A percentile compares a stretch with the other conserved stretches of the same genome.
phyloP scores from a whole-genome alignment of 2,113 vertebrate species.

The Rana temporaria region DNA sequence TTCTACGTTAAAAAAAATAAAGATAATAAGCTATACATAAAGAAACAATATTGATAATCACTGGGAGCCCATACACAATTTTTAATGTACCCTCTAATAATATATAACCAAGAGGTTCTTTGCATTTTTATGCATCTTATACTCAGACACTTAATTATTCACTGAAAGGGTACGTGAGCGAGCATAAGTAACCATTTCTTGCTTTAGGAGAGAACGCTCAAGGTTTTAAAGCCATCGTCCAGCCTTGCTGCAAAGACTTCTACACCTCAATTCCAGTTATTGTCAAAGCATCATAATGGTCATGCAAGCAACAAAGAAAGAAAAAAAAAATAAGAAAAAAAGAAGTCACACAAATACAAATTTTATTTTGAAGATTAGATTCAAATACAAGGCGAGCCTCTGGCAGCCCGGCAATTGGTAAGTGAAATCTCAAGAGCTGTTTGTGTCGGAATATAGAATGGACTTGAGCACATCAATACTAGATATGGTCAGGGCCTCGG shows the following conservation, averaged over 20 bases:
- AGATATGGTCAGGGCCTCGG: constrained; percentile 53
- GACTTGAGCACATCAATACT: constrained; percentile 54
- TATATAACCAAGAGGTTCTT: neutral
- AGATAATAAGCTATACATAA: too few species aligned
- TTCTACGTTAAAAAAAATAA: too few species aligned
- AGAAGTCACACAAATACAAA: constrained; percentile 33
- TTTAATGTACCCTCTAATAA: neutral
- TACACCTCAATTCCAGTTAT: constrained; percentile 22
- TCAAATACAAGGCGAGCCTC: constrained; percentile 48
- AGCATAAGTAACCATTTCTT: neutral
- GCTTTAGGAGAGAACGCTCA: neutral
- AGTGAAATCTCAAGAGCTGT: constrained; percentile 55
- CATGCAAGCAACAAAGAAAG: constrained; percentile 1
- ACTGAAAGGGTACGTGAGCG: neutral
- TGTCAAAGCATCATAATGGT: constrained; percentile 24
- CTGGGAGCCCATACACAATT: neutral
- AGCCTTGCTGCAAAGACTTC: constrained; percentile 1
- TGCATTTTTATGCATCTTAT: neutral
- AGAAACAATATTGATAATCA: neutral
- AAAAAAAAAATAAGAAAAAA: constrained; percentile 19
- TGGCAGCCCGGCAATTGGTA: constrained; percentile 51
- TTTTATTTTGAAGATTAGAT: constrained; percentile 49
- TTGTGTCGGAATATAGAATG: constrained; percentile 56
- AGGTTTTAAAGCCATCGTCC: neutral
- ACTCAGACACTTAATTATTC: neutral